A percentile compares a stretch with the other conserved stretches of the same genome.
These are phyloP conservation scores for Sciurus carolinensis DNA, from an alignment of 2,797 vertebrate species.

Conservation along the genomic window DNA sequence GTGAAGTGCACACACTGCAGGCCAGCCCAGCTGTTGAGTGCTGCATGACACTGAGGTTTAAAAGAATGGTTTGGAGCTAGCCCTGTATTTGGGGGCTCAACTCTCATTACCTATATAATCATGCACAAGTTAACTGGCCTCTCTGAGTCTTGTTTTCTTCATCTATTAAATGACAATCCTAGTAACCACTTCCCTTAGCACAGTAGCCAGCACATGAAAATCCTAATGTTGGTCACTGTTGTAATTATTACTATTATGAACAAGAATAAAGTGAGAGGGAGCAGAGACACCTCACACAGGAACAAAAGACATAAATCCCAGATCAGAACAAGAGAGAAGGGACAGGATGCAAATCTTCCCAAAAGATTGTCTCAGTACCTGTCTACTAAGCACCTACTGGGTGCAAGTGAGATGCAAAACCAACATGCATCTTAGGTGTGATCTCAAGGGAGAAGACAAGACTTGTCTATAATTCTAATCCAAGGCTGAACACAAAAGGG, in stretches of 20 bases:
- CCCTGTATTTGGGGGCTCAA: neutral
- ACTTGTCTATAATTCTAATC: neutral
- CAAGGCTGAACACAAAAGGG: slow-evolving; percentile 10
- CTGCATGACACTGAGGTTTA: neutral
- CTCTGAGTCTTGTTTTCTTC: slow-evolving; percentile 6
- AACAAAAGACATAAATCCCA: neutral
- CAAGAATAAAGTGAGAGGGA: slow-evolving; percentile 37
- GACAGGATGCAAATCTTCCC: neutral
- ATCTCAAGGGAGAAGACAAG: slow-evolving; percentile 41
- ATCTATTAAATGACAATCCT: neutral
- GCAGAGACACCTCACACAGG: neutral
- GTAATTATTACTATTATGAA: neutral
- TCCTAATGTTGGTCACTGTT: neutral
- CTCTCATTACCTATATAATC: neutral
- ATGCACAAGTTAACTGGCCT: neutral
- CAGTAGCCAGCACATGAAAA: slow-evolving; percentile 11
- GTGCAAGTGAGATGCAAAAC: slow-evolving; percentile 10
- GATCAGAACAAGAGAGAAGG: neutral
- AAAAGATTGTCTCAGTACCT: slow-evolving; percentile 2
- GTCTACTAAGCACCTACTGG: slow-evolving; percentile 13
- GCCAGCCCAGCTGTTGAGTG: neutral
- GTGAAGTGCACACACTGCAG: neutral
- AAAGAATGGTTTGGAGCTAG: neutral
- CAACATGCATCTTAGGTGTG: slow-evolving; percentile 43
- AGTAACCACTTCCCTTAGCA: neutral